phyloP scores from a whole-genome alignment of 2,888 invertebrate genomes.

The Leptinotarsa tumamoca region DNA sequence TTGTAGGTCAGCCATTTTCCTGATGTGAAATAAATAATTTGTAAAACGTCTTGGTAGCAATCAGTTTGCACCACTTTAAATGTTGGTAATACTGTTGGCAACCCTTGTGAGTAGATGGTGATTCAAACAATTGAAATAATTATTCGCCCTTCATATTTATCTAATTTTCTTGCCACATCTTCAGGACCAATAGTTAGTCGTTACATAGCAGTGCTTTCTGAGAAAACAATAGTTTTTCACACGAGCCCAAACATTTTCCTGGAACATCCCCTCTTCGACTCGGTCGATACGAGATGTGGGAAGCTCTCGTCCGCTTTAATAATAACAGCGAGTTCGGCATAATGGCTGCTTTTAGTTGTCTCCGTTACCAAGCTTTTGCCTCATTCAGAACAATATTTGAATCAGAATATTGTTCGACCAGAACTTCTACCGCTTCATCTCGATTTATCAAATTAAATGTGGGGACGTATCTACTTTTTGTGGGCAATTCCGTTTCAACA shows the following conservation, averaged over 20 bases:
- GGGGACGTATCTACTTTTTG: no score
- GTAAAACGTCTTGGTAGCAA: no score
- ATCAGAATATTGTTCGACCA: not conserved
- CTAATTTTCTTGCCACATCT: no score
- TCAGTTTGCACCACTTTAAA: no score
- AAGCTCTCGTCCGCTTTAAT: conserved; percentile 7
- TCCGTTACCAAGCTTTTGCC: not conserved
- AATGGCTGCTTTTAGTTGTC: not conserved
- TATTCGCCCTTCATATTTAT: no score
- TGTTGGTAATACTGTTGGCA: no score
- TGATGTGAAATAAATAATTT: no score
- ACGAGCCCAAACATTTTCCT: conserved; percentile 6
- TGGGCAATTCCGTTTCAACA: no score
- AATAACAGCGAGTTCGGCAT: conserved; percentile 6
- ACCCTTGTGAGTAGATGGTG: no score
- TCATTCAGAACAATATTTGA: not conserved
- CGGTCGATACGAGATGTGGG: conserved; percentile 9
- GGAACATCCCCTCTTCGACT: not conserved
- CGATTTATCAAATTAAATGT: not conserved
- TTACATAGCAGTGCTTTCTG: not conserved
- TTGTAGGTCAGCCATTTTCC: no score
- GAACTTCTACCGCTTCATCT: not conserved
- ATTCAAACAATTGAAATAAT: no score
- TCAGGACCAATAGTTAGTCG: not conserved
- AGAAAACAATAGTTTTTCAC: conserved; percentile 1